phyloP scores from a whole-genome alignment of 2,113 vertebrate species.

The Azemiops feae region DNA sequence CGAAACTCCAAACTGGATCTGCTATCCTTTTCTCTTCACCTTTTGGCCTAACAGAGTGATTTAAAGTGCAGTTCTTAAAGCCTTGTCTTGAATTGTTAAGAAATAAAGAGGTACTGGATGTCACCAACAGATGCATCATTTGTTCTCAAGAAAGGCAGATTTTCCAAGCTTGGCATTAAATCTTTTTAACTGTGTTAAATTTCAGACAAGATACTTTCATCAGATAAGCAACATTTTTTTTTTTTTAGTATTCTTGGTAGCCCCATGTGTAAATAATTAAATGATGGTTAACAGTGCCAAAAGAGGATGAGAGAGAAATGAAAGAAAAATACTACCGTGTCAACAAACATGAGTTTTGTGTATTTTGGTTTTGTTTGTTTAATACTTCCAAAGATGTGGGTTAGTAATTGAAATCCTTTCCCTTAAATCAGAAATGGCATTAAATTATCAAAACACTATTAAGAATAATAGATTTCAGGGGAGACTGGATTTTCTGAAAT shows the following conservation, averaged over 20 bases:
- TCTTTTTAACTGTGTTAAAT: slow-evolving; percentile 4
- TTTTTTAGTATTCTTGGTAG: neutral
- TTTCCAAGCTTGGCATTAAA: slow-evolving; percentile 33
- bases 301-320: neutral
- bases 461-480: slow-evolving; percentile 20
- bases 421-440: slow-evolving; percentile 20
- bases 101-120: slow-evolving; percentile 46
- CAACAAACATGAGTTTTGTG: slow-evolving; percentile 17
- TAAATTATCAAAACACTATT: neutral
- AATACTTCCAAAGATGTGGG: slow-evolving; percentile 4
- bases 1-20: slow-evolving; percentile 36
- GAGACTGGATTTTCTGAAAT: neutral
- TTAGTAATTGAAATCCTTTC: neutral
- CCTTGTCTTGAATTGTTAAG: slow-evolving; percentile 44
- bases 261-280: neutral
- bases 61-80: slow-evolving; percentile 41
- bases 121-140: slow-evolving; percentile 44
- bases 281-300: neutral
- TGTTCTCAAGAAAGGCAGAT: slow-evolving; percentile 11
- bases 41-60: slow-evolving; percentile 46
- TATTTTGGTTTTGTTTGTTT: slow-evolving; percentile 25
- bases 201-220: slow-evolving; percentile 12
- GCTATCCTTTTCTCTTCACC: slow-evolving; percentile 56
- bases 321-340: slow-evolving; percentile 8
- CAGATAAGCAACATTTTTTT: slow-evolving; percentile 16